Conservation (phyloP, 1,140 invertebrate genomes). For the Melanaphis sacchari region DNA sequence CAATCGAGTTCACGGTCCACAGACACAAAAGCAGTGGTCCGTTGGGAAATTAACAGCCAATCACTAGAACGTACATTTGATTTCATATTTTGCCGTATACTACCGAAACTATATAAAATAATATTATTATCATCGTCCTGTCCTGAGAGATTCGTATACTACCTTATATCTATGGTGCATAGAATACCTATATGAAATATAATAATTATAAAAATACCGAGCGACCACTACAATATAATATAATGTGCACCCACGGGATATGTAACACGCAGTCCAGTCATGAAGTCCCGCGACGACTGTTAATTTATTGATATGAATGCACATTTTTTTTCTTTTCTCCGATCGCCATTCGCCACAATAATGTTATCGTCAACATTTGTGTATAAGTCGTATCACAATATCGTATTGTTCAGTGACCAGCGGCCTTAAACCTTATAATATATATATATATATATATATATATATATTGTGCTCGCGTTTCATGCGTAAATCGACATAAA, state of each 20-base stretch:
- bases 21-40: neutral
- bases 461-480: no score
- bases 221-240: neutral
- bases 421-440: neutral
- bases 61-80: neutral
- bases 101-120: neutral
- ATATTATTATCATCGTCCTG: neutral
- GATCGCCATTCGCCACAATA: neutral
- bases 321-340: neutral
- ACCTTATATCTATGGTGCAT: neutral
- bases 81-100: neutral
- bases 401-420: neutral
- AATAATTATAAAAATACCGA: neutral
- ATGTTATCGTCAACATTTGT: neutral
- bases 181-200: neutral
- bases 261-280: neutral
- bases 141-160: neutral
- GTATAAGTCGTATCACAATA: neutral
- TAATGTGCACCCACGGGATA: neutral
- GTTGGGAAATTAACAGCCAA: neutral
- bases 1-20: neutral
- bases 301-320: constrained; percentile 9
- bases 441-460: no score
- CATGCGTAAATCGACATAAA: neutral
- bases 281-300: neutral